These are phyloP conservation scores for Timema podura DNA, from an alignment of 2,888 invertebrate species.

Conservation along the genomic window DNA sequence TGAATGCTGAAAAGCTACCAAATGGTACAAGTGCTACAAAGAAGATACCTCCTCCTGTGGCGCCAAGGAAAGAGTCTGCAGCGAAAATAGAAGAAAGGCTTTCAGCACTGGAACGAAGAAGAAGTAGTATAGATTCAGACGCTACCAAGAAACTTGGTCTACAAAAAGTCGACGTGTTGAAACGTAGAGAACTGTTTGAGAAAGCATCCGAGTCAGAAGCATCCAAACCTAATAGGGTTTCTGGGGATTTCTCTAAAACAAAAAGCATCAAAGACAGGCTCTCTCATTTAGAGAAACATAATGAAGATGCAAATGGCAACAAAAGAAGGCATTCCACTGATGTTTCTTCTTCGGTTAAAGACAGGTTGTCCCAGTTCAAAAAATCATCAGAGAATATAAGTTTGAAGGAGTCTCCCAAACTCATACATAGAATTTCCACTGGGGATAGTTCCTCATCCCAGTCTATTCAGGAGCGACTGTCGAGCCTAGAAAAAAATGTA, in stretches of 20 bases:
- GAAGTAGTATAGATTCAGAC: constrained; percentile 37
- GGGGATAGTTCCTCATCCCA: constrained; percentile 51
- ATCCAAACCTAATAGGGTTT: constrained; percentile 1
- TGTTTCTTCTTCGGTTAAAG: constrained; percentile 38
- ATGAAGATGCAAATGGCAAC: constrained; percentile 8
- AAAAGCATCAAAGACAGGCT: constrained; percentile 62
- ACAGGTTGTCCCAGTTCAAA: constrained; percentile 33
- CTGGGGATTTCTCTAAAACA: constrained; percentile 44
- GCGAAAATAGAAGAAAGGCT: constrained; percentile 62
- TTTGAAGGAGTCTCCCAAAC: constrained; percentile 19
- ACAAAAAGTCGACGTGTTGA: constrained; percentile 71
- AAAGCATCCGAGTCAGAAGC: constrained; percentile 46
- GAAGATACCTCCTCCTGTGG: constrained; percentile 33
- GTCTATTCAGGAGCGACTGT: constrained; percentile 28
- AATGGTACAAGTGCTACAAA: constrained; percentile 23
- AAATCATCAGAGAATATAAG: constrained; percentile 22
- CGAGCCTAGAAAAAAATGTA: constrained; percentile 37
- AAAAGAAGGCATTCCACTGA: constrained; percentile 13
- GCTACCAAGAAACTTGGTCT: constrained; percentile 57
- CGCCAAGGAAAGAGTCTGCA: constrained; percentile 37
- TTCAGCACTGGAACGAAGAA: constrained; percentile 54
- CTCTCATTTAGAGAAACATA: constrained; percentile 4
- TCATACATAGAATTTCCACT: constrained; percentile 53
- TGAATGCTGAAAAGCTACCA: constrained; percentile 13
- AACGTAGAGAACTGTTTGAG: constrained; percentile 79